These are phyloP conservation scores for Epizoanthus rinbou DNA, from an alignment of 92 coral and sea anemone species.

Conservation along the genomic window DNA sequence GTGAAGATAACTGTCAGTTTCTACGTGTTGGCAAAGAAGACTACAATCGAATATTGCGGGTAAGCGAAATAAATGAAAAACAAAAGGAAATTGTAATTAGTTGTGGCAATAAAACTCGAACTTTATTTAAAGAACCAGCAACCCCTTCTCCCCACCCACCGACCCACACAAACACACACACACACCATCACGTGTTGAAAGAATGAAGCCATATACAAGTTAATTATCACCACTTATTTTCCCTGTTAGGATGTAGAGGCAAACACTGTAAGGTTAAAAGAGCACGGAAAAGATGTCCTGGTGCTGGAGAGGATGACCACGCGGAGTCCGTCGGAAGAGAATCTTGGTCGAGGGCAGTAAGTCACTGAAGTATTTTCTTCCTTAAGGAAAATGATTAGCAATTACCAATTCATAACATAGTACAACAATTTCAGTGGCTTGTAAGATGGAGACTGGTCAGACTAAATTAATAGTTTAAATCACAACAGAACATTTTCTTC, in stretches of 20 bases:
- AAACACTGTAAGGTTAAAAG: constrained; percentile 76
- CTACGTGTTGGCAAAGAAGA: constrained; percentile 70
- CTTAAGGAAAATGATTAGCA: too few species aligned
- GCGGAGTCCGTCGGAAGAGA: constrained; percentile 33
- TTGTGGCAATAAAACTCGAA: too few species aligned
- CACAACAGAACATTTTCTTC: too few species aligned
- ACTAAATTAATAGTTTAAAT: too few species aligned
- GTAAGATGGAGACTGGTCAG: too few species aligned
- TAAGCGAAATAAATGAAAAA: constrained; percentile 18
- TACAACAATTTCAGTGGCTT: too few species aligned
- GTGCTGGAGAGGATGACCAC: constrained; percentile 82
- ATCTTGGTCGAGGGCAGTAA: constrained; percentile 14
- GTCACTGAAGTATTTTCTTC: background rate
- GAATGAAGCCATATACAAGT: too few species aligned
- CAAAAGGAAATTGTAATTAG: background rate
- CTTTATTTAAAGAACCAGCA: too few species aligned
- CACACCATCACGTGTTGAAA: too few species aligned
- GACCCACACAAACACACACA: too few species aligned
- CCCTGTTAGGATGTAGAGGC: constrained; percentile 69
- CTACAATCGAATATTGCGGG: constrained; percentile 77
- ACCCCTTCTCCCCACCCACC: too few species aligned
- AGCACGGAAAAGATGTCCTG: constrained; percentile 79
- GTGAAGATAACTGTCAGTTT: constrained; percentile 72
- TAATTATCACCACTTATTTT: background rate
- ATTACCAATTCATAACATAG: too few species aligned